Base-by-base conservation (phyloP, 2,797 vertebrate species). In the Cetoscarus ocellatus region DNA sequence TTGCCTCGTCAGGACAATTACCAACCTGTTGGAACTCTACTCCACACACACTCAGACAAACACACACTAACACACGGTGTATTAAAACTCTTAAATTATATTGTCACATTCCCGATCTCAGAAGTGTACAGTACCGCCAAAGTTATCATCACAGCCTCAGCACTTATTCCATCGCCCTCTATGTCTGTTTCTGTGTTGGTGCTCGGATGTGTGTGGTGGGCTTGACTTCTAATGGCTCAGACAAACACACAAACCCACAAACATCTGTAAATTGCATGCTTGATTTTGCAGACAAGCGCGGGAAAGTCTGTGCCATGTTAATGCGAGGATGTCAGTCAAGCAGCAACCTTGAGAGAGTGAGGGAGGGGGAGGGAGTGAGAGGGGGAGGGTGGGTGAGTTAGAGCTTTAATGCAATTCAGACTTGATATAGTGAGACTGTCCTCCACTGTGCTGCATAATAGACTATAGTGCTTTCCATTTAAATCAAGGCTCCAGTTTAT, bases 401-500 rank as follows among this genome's bases (percentile, higher is more conserved):
- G 42, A 51, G 62, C 70, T 82, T 73, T 86, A 74, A 88, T 83
- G 59, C 44, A 63, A 72, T 82, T 75, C 61, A 44, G 61, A 49
- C 64, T 53, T 83, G 80, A 79, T 80, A 80, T 71, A 77, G 84
- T 75, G 84, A 74, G 74, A 75, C 75, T 68, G 86, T 85, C 77
- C 73, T 79, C 70, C 70, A 19, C 77, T 75, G 72, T 82, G 82
- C 73, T 15, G 59, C 56, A 45, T 83, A 82, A 88, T 71, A 64
- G 73, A 67, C 75, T 79, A 44, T 57, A 84, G 76, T 86, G 77
- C 77, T 84, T 81, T 87, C 83, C 75, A 89, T 90, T 92, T 85
- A 87, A 88, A 84, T 90, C 84, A 88, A 85, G 81, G 76, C 77
- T 67, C 75, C 53, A 43, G 72, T 86, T 82, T 79, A 81, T 90